Conservation (phyloP, 2,113 vertebrate genomes). For the Accipiter virgatus region DNA sequence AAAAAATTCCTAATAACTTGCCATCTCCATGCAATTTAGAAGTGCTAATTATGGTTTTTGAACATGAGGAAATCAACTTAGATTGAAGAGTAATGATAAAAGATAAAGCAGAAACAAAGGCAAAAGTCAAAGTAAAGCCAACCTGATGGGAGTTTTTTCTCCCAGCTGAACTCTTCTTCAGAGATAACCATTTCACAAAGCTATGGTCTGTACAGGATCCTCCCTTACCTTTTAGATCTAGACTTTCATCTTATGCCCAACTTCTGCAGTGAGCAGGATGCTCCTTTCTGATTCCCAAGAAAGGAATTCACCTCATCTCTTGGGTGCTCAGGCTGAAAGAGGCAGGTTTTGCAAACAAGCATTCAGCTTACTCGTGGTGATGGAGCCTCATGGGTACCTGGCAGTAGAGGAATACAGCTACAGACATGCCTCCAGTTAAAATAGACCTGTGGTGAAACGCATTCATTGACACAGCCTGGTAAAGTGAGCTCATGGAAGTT, state of each 20-base stretch:
- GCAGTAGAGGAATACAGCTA: background rate
- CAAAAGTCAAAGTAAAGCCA: background rate
- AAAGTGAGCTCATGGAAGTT: accelerated
- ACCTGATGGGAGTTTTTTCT: background rate
- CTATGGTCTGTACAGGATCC: background rate
- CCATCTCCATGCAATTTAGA: background rate
- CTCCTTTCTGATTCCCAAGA: background rate
- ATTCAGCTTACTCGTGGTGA: background rate
- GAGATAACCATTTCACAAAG: background rate
- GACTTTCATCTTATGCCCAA: background rate
- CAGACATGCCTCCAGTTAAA: background rate
- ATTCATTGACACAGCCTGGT: background rate
- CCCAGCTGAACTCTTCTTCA: background rate
- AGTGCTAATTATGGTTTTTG: background rate
- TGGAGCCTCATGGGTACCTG: background rate
- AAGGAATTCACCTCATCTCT: background rate
- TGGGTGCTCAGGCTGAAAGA: background rate
- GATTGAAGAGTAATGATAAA: background rate
- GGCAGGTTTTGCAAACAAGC: background rate
- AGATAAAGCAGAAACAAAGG: background rate
- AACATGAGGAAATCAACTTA: background rate
- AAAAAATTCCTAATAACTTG: background rate
- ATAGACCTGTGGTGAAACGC: background rate
- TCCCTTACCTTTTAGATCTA: background rate
- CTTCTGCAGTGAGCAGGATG: background rate